Evolutionary conservation across 2,888 invertebrate species (phyloP).

Genomic region (Resseliella maxima): DNA sequence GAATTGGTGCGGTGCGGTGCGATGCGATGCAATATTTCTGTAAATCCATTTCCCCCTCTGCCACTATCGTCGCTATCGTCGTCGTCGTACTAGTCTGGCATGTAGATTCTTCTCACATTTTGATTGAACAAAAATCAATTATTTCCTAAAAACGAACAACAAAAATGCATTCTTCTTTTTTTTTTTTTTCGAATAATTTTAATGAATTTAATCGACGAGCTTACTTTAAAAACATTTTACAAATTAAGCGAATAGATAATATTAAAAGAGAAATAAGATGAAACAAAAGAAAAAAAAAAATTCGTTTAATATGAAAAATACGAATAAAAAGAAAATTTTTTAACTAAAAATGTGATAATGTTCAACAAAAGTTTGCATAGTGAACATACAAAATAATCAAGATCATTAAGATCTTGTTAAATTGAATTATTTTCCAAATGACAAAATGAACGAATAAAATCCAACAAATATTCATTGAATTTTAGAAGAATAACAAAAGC

Average conservation of each 20-base stretch:
- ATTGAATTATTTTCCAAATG: slow-evolving; percentile 7
- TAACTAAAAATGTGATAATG: slow-evolving; percentile 23
- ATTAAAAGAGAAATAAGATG: background rate
- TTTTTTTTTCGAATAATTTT: background rate
- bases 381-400: slow-evolving; percentile 18
- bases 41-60: background rate
- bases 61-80: too few species aligned
- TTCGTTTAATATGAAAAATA: background rate
- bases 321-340: background rate
- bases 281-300: background rate
- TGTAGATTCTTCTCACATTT: background rate
- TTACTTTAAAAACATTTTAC: background rate
- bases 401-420: slow-evolving; percentile 6
- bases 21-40: slow-evolving; percentile 45
- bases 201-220: slow-evolving; percentile 36
- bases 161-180: background rate
- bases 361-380: slow-evolving; percentile 30
- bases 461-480: background rate
- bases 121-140: background rate
- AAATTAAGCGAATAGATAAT: slow-evolving; percentile 17
- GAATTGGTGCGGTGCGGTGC: too few species aligned
- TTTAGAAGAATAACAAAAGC: too few species aligned
- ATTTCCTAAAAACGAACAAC: too few species aligned
- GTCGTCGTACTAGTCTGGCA: too few species aligned
- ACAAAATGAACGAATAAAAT: background rate